Conservation (phyloP, 2,113 vertebrate species). For the Sebastes fasciatus region DNA sequence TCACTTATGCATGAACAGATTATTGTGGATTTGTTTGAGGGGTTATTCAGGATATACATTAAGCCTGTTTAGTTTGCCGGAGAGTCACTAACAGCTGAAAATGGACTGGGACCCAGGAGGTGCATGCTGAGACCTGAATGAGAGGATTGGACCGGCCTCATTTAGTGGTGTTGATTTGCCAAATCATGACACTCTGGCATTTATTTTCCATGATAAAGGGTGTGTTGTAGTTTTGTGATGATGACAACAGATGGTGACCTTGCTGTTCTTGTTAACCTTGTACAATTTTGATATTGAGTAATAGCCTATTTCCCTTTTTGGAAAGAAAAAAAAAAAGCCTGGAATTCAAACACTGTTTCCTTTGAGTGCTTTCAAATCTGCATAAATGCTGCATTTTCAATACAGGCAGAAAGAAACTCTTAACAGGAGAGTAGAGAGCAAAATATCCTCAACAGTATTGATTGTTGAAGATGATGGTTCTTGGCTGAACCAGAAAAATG, state of each 20-base stretch:
- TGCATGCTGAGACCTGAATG: background rate
- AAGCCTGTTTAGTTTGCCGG: conserved; percentile 1
- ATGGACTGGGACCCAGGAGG: background rate
- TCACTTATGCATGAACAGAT: conserved; percentile 17
- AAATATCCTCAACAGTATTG: background rate
- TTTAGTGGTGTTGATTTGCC: background rate
- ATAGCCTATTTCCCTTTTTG: background rate
- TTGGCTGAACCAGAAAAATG: conserved; percentile 18
- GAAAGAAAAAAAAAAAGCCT: background rate
- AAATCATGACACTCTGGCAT: background rate
- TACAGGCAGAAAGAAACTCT: background rate
- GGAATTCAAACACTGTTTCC: background rate
- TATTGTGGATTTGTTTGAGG: conserved; percentile 20
- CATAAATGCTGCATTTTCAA: conserved; percentile 26
- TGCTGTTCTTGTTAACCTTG: background rate
- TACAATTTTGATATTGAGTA: background rate
- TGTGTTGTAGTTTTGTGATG: background rate
- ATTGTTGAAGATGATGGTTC: conserved; percentile 18
- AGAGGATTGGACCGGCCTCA: background rate
- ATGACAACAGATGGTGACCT: background rate
- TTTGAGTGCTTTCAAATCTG: conserved; percentile 7
- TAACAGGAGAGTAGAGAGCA: background rate
- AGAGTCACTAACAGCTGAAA: background rate
- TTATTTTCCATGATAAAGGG: background rate
- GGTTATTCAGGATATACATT: conserved; percentile 14